Evolutionary conservation across 2,888 invertebrate species (phyloP), one percentile per base, ranked within the genome.

Genomic region (Auanema freiburgensis): DNA sequence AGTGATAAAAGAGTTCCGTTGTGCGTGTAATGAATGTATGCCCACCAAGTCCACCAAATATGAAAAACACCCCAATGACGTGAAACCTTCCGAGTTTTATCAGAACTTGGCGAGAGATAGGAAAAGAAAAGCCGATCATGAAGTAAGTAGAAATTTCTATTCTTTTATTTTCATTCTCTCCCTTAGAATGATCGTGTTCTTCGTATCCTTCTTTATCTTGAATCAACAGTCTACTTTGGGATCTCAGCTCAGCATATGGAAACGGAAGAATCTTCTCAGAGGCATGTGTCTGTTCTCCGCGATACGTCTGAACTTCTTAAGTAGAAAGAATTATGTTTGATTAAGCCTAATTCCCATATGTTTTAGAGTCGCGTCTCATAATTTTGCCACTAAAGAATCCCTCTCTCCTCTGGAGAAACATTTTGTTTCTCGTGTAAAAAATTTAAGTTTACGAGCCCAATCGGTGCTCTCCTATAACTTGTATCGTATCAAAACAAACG

Each of bases 1-100:
- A 23, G n/a, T 24, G 25, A 25, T 41, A 2, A 49, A 40, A 41
- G 62, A 62, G 6, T 62, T 62, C 42, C 62, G 56, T 18, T 62
- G 62, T 51, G 62, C 62, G 11, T 33, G 57, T 21, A 62, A 62
- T 23, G 62, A 62, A 50, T 57, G 56, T 33, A n/a, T 57, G 40
- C 62, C 62, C 14, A n/a, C 33, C 10, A 62, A 57, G 51, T 46
- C 57, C 6, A 43, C 24, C 23, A 40, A 49, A 10, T 51, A 51
- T 11, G 21, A 33, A 41, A 53, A 40, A 40, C 14, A 25, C 23
- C 44, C 52, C 16, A 16, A 23, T 11, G 60, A 60, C 6, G 46
- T 18, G 6, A 21, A n/a, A 18, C 55, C 23, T 12, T 46, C 52
- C n/a, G 60, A 53, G 16, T 21, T 42, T 40, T 60, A 55, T 55